Conservation (phyloP, 53 echinoderm and acorn worm species). For the Paracentrotus lividus region DNA sequence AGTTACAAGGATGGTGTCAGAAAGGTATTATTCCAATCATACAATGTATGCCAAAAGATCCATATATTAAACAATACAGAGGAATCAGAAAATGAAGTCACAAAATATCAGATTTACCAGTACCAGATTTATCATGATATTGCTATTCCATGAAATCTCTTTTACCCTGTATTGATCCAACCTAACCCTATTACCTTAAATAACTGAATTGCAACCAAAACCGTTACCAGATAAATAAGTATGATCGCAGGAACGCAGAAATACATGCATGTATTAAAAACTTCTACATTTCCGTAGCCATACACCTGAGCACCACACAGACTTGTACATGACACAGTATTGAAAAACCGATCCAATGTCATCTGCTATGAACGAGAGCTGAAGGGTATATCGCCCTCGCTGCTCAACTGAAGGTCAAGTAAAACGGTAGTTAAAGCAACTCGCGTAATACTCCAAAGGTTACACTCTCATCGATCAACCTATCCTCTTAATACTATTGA, state of each 20-base stretch:
- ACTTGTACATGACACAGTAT: background rate
- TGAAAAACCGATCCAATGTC: background rate
- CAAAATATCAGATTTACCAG: too few relatives aligned
- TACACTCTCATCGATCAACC: slow-evolving; percentile 29
- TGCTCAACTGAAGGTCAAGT: background rate
- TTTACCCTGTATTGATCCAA: too few relatives aligned
- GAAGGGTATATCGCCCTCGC: slow-evolving; percentile 15
- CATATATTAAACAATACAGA: background rate
- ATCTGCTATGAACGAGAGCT: background rate
- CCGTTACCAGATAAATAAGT: too few relatives aligned
- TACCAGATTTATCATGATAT: too few relatives aligned
- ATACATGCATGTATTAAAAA: too few relatives aligned
- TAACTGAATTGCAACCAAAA: too few relatives aligned
- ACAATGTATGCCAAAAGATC: background rate
- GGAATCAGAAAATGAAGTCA: too few relatives aligned
- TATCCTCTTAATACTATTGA: background rate
- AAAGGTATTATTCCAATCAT: background rate
- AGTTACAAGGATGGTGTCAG: background rate
- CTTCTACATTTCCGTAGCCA: too few relatives aligned
- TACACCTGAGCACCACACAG: background rate
- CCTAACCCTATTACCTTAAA: too few relatives aligned
- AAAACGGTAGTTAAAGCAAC: slow-evolving; percentile 33
- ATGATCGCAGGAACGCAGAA: too few relatives aligned
- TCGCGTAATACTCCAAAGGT: background rate
- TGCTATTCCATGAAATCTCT: too few relatives aligned